Evolutionary conservation across 2,113 vertebrate species (phyloP).

Genomic region (Ceyx cyanopectus): DNA sequence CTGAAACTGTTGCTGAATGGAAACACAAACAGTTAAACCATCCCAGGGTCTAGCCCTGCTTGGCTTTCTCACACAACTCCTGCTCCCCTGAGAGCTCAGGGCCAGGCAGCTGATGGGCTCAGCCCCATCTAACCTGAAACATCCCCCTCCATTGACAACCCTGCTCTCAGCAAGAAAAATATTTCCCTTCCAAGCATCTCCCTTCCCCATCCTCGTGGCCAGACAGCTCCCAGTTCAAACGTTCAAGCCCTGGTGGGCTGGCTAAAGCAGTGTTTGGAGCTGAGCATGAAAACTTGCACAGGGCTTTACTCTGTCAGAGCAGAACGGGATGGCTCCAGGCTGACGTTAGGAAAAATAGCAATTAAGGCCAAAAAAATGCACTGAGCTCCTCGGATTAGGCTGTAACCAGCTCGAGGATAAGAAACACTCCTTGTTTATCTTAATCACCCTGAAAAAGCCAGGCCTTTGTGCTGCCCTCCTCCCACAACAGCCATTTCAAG

Average conservation of each 20-base stretch:
- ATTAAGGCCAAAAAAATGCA: conserved; percentile 72
- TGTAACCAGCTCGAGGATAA: conserved; percentile 65
- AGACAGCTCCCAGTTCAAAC: conserved; percentile 9
- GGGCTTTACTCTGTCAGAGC: conserved; percentile 67
- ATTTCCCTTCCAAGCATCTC: not conserved
- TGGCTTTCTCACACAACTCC: not conserved
- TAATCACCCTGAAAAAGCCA: conserved; percentile 61
- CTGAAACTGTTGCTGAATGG: not conserved
- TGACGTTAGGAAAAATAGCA: conserved; percentile 72
- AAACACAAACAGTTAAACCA: not conserved
- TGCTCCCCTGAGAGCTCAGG: not conserved
- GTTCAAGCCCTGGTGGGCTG: conserved; percentile 41
- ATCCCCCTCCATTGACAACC: not conserved
- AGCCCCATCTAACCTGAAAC: not conserved
- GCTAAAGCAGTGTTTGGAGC: conserved; percentile 53
- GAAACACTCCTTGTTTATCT: conserved; percentile 69
- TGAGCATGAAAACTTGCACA: conserved; percentile 62
- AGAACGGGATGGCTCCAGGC: conserved; percentile 53
- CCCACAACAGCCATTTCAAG: conserved; percentile 45
- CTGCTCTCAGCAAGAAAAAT: not conserved
- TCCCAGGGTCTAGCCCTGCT: not conserved
- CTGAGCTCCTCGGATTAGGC: conserved; percentile 67
- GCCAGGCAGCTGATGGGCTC: not conserved
- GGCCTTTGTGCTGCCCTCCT: conserved; percentile 27
- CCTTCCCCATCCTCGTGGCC: not conserved